Evolutionary conservation across 2,113 vertebrate species (phyloP).

Genomic region (Pollachius pollachius): DNA sequence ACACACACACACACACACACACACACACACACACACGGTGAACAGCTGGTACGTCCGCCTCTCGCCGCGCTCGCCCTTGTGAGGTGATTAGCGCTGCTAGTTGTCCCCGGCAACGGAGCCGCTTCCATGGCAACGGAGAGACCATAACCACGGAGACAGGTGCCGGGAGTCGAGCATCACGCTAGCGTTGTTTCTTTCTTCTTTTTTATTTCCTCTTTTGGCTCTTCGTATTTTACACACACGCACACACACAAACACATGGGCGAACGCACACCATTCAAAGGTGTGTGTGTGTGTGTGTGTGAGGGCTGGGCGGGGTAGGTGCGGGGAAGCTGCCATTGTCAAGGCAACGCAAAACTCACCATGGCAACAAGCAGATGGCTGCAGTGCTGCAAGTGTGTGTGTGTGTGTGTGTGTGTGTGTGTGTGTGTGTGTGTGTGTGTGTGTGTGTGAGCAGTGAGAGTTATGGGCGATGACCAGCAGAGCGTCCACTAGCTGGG

Average conservation of each 20-base stretch:
- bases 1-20: not conserved
- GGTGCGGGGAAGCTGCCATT: not conserved
- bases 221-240: not conserved
- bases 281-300: not conserved
- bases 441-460: not conserved
- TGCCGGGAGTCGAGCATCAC: not conserved
- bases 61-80: constrained; percentile 1
- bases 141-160: not conserved
- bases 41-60: not conserved
- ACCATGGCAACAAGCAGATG: constrained; percentile 8
- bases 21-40: not conserved
- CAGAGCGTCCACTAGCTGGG: not conserved
- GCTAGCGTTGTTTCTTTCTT: no score
- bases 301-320: not conserved
- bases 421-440: not conserved
- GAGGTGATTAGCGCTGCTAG: not conserved
- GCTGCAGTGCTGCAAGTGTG: not conserved
- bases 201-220: not conserved
- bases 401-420: not conserved
- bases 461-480: not conserved
- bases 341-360: not conserved
- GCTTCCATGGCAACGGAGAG: constrained; percentile 1
- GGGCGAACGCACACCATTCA: not conserved
- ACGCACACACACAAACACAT: not conserved
- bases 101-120: not conserved